Base-by-base conservation (phyloP, 2,888 invertebrate species). In the Sinodicranocentrus sp. region DNA sequence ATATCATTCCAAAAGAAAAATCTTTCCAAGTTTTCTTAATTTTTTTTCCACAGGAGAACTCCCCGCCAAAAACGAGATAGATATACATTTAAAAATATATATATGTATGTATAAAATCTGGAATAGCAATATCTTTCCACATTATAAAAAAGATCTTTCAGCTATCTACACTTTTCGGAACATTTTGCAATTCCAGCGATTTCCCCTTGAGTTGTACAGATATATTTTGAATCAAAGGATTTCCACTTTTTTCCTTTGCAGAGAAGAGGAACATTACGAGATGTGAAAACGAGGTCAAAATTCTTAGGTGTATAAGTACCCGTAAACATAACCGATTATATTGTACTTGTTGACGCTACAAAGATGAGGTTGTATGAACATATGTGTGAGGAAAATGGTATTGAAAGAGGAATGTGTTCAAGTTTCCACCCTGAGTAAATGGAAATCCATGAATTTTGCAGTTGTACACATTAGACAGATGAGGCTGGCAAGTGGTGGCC, bases 271-370 rank as follows among this genome's bases (percentile, higher is more conserved):
- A n/a, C n/a, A n/a, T n/a, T n/a, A n/a, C n/a, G n/a, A n/a, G n/a
- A n/a, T n/a, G n/a, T n/a, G n/a, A n/a, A n/a, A n/a, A n/a, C n/a
- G n/a, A n/a, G n/a, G n/a, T n/a, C n/a, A n/a, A n/a, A n/a, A n/a
- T n/a, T n/a, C n/a, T n/a, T n/a, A n/a, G n/a, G n/a, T n/a, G n/a
- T n/a, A n/a, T n/a, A n/a, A n/a, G n/a, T n/a, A n/a, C n/a, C n/a
- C n/a, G n/a, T n/a, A n/a, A n/a, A n/a, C n/a, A n/a, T n/a, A n/a
- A n/a, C n/a, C n/a, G n/a, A n/a, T n/a, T n/a, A n/a, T n/a, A n/a
- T n/a, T n/a, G 67, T 77, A 77, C 68, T 67, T 77, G 77, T 77
- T 77, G 77, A 77, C 77, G 43, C 68, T 67, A 75, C 21, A n/a
- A n/a, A 28, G 28, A 33, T 23, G 39, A 52, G 25, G 23, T 25